A percentile compares a stretch with the other conserved stretches of the same genome.
phyloP scores from a whole-genome alignment of 2,888 invertebrate species.

The Arctia plantaginis region DNA sequence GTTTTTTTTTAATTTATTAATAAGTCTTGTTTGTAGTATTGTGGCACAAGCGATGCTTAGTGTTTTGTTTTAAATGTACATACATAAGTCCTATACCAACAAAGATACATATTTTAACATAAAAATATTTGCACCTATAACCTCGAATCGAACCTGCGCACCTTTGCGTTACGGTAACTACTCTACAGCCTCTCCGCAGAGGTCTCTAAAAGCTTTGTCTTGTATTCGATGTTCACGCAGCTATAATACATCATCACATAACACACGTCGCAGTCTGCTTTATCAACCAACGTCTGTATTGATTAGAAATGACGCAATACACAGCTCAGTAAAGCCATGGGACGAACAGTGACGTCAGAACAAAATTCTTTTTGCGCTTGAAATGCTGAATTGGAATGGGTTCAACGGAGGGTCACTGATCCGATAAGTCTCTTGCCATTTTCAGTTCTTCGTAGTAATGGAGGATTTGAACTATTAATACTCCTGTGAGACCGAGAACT shows the following conservation, averaged over 20 bases:
- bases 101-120: not conserved
- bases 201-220: not conserved
- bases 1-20: too few relatives aligned
- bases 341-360: not conserved
- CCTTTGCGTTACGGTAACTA: not conserved
- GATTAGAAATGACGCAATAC: not conserved
- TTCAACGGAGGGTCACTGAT: not conserved
- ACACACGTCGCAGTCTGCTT: not conserved
- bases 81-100: not conserved
- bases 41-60: not conserved
- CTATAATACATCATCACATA: not conserved
- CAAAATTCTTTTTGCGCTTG: constrained; percentile 2
- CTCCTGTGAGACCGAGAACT: not conserved
- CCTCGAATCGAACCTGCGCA: not conserved
- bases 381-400: constrained; percentile 16
- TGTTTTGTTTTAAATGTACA: not conserved
- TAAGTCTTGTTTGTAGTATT: not conserved
- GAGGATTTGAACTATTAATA: not conserved
- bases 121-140: not conserved
- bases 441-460: not conserved
- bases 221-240: not conserved
- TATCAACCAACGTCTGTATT: not conserved
- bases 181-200: not conserved
- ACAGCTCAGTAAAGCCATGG: not conserved
- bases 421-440: not conserved